A percentile compares a stretch with the other conserved stretches of the same genome.
Conservation (phyloP, 2,113 vertebrate genomes). For the Pholis gunnellus region DNA sequence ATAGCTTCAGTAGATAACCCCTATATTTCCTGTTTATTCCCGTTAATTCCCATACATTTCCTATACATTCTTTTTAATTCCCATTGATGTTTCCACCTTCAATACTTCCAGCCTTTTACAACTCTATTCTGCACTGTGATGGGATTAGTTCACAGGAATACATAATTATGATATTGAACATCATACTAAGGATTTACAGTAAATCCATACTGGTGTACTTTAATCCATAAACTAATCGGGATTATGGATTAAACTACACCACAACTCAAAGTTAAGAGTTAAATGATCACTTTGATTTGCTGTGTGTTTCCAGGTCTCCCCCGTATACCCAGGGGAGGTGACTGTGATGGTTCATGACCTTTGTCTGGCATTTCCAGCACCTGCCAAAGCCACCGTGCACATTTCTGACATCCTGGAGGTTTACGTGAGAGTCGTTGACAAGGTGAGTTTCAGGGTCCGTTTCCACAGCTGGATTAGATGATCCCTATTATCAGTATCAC, state of each 20-base stretch:
- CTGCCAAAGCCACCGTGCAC: conserved; percentile 86
- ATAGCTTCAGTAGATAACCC: too few species aligned
- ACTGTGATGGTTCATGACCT: conserved; percentile 93
- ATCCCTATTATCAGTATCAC: conserved; percentile 39
- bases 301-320: conserved; percentile 85
- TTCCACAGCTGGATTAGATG: conserved; percentile 14
- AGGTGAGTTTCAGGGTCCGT: conserved; percentile 85
- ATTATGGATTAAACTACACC: neutral
- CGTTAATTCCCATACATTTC: neutral
- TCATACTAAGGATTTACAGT: neutral
- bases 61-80: neutral
- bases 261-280: neutral
- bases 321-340: conserved; percentile 83
- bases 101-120: neutral
- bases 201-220: neutral
- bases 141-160: neutral
- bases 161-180: neutral
- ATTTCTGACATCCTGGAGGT: conserved; percentile 93
- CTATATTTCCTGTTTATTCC: neutral
- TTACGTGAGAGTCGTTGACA: conserved; percentile 93
- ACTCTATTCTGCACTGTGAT: neutral
- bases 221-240: neutral
- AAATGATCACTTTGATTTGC: neutral
- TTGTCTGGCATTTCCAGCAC: conserved; percentile 90
- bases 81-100: neutral